Percentiles rank a stretch among this genome's conserved stretches.
Evolutionary conservation across 1,140 invertebrate genomes (phyloP).

Genomic region (Drosophila dunni): DNA sequence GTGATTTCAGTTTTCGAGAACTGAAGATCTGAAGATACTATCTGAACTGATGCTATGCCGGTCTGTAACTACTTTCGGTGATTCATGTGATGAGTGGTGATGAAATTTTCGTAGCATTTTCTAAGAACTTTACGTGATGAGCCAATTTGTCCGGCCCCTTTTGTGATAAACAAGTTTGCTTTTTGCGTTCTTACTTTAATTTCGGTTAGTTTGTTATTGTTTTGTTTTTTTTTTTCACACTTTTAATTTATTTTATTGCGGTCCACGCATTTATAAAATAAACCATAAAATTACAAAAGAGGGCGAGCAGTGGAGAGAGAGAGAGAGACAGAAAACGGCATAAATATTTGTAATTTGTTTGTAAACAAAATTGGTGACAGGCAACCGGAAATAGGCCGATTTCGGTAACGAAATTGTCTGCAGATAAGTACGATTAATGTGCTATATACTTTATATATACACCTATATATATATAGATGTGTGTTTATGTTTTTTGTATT

Average conservation of each 20-base stretch:
- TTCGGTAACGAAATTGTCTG: constrained; percentile 4
- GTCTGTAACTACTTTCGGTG: constrained; percentile 16
- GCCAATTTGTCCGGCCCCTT: constrained; percentile 55
- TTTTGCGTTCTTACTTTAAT: constrained; percentile 36
- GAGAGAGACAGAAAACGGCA: constrained; percentile 24
- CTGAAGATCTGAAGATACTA: not conserved
- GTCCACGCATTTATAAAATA: constrained; percentile 42
- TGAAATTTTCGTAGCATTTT: constrained; percentile 64
- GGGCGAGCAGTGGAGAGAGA: not conserved
- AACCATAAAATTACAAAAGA: constrained; percentile 5
- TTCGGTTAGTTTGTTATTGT: not conserved
- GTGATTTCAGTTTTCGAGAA: no score
- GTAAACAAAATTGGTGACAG: constrained; percentile 39
- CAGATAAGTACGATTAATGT: constrained; percentile 52
- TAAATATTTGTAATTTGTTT: constrained; percentile 40
- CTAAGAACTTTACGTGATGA: constrained; percentile 65
- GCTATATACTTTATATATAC: not conserved
- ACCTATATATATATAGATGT: not conserved
- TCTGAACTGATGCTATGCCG: constrained; percentile 27
- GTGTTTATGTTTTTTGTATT: not conserved
- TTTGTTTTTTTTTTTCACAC: not conserved
- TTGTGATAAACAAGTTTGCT: constrained; percentile 69
- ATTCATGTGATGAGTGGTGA: constrained; percentile 61
- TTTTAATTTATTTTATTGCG: not conserved
- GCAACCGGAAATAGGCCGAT: constrained; percentile 62